These are phyloP conservation scores for Lindbergichthys nudifrons DNA, from an alignment of 2,797 vertebrate genomes.

Conservation along the genomic window DNA sequence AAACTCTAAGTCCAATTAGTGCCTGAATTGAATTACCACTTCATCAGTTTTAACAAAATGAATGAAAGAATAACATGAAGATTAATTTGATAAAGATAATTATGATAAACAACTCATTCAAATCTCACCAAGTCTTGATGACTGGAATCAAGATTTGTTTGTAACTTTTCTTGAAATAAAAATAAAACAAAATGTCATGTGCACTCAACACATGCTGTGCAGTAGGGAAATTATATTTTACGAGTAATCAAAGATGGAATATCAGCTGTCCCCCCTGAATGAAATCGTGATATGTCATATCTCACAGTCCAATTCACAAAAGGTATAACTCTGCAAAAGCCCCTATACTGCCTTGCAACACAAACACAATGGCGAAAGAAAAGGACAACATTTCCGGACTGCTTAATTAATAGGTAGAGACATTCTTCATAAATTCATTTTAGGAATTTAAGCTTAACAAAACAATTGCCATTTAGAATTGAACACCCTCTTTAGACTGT, in stretches of 20 bases:
- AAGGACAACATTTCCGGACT: too few species aligned
- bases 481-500: too few species aligned
- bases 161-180: neutral
- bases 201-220: neutral
- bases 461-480: too few species aligned
- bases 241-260: constrained; percentile 1
- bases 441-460: too few species aligned
- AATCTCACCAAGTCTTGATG: neutral
- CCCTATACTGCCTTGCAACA: too few species aligned
- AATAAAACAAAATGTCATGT: neutral
- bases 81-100: neutral
- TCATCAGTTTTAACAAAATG: neutral
- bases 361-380: too few species aligned
- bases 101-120: neutral
- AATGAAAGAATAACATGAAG: constrained; percentile 1
- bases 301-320: too few species aligned
- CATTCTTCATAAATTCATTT: too few species aligned
- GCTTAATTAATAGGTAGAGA: too few species aligned
- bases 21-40: constrained; percentile 1
- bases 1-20: constrained; percentile 1
- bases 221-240: neutral
- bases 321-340: too few species aligned
- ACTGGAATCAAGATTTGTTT: constrained; percentile 7
- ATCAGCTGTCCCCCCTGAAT: neutral
- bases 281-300: too few species aligned